Conservation (phyloP, 1,140 invertebrate species). For the Aphidius ervi region DNA sequence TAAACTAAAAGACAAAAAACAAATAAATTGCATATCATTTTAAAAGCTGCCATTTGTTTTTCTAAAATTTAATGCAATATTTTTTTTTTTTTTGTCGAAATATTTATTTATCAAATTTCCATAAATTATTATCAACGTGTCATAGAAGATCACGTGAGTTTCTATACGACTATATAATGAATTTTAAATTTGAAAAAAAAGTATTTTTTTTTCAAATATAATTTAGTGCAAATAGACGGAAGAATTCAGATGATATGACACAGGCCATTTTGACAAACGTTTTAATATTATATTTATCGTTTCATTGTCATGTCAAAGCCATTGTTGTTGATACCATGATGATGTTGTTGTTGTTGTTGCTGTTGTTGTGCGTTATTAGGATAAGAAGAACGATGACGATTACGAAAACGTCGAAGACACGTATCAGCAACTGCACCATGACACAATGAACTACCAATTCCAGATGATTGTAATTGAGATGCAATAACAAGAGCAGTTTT, state of each 20-base stretch:
- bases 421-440: conserved; percentile 21
- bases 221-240: conserved; percentile 8
- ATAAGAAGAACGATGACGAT: conserved; percentile 26
- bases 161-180: too few relatives aligned
- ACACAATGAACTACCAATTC: conserved; percentile 24
- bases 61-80: too few relatives aligned
- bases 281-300: conserved; percentile 7
- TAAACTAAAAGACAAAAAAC: too few relatives aligned
- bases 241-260: conserved; percentile 7
- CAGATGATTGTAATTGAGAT: conserved; percentile 23
- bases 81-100: too few relatives aligned
- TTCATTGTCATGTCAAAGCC: conserved; percentile 12
- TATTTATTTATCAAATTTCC: too few relatives aligned
- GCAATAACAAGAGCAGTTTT: conserved; percentile 23
- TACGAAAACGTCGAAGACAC: conserved; percentile 30
- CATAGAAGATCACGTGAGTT: too few relatives aligned
- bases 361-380: conserved; percentile 9
- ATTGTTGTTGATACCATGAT: neutral
- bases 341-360: too few relatives aligned
- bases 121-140: too few relatives aligned
- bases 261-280: neutral
- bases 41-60: too few relatives aligned
- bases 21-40: too few relatives aligned
- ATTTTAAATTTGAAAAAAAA: too few relatives aligned
- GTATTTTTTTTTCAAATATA: conserved; percentile 1